Percentiles rank a stretch among this genome's conserved stretches.
These are phyloP conservation scores for Pomacea canaliculata DNA, from an alignment of 2,888 invertebrate genomes.

Conservation along the genomic window DNA sequence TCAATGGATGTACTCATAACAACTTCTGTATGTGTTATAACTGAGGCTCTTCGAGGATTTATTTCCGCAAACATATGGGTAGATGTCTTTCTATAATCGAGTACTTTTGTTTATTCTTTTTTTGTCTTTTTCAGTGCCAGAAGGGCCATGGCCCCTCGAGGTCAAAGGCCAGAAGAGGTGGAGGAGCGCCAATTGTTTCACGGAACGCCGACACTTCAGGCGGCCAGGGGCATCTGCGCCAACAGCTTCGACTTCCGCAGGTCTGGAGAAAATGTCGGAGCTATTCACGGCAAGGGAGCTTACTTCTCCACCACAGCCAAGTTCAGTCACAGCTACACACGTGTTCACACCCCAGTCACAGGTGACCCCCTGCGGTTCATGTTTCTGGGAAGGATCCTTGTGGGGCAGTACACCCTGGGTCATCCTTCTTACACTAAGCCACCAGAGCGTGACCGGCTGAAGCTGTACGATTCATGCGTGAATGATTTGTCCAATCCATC, in stretches of 20 bases:
- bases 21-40: too few species aligned
- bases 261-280: slow-evolving; percentile 45
- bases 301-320: slow-evolving; percentile 54
- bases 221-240: slow-evolving; percentile 43
- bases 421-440: background rate
- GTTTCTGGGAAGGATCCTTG: background rate
- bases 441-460: background rate
- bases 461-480: background rate
- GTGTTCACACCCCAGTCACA: too few species aligned
- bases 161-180: slow-evolving; percentile 26
- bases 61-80: too few species aligned
- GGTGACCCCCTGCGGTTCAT: background rate
- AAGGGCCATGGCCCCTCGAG: too few species aligned
- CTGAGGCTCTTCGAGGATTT: too few species aligned
- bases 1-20: too few species aligned
- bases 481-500: background rate
- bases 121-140: too few species aligned
- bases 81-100: too few species aligned
- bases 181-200: slow-evolving; percentile 48
- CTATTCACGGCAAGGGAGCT: slow-evolving; percentile 50
- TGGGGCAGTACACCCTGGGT: background rate
- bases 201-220: slow-evolving; percentile 38
- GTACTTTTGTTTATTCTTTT: too few species aligned
- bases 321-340: slow-evolving; percentile 55
- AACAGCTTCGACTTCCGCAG: slow-evolving; percentile 51